Evolutionary conservation across 2,888 invertebrate species (phyloP), one percentile per base, ranked within the genome.

Genomic region (Pachliopta kotzebuea): DNA sequence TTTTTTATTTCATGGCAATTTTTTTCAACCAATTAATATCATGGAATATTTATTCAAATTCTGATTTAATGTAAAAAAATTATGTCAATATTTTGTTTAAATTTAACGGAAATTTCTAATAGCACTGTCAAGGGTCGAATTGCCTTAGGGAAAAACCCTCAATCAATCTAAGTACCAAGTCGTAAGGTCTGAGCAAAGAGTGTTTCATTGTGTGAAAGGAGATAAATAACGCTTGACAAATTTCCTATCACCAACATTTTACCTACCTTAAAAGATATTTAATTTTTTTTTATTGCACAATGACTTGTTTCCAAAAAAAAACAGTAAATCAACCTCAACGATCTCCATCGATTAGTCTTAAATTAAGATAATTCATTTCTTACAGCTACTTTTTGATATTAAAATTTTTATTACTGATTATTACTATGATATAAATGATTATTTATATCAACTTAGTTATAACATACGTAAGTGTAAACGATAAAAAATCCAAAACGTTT

Each of bases 181-280:
- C 61, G 61, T 54, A 65, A 61, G 60, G 23, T 63, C 50, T 61
- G 45, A 54, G 56, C 21, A 54, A 55, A 52, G 56, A 57, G 23
- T 61, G 57, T 49, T 61, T 52, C 57, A 65, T 65, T 65, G 57
- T 65, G 54, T 24, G 45, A 61, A 53, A 31, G 52, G 55, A 60
- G 60, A 65, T 60, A 65, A 65, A 65, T 61, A 65, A 53, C 45
- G 52, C 24, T 61, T 57, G 57, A 61, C 57, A 65, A 65, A 65
- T 61, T 61, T 57, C 31, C 31, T 52, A 60, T 60, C 56, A 31
- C 45, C 24, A 20, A 61, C 54, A 24, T 56, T 62, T 52, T 11
- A 23, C 24, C 11, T 49, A 14, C 45, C 54, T 54, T 23, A 26
- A 50, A 54, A 50, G 20, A 20, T 53, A 9, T 62, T 52, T 56